These are phyloP conservation scores for Pycnomerus fuliginosus DNA, from an alignment of 2,888 invertebrate genomes.

Conservation along the genomic window DNA sequence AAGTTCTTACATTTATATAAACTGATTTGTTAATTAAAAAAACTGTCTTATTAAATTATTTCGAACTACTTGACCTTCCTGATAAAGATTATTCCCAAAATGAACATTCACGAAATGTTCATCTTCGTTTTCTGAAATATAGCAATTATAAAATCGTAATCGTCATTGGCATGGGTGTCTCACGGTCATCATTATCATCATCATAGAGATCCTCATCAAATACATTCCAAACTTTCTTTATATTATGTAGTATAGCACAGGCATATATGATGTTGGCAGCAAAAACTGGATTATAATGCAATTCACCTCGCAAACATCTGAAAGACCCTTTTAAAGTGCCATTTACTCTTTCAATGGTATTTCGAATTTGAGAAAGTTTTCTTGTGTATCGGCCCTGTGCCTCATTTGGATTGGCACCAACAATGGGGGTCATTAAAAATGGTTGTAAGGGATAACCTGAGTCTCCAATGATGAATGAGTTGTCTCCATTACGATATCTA, in stretches of 20 bases:
- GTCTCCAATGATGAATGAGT: constrained; percentile 1
- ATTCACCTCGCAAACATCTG: not conserved
- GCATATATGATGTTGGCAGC: not conserved
- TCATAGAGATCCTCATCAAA: no score
- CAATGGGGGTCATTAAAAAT: constrained; percentile 1
- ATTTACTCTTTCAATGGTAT: not conserved
- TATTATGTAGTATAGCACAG: not conserved
- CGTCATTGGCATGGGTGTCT: no score
- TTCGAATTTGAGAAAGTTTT: not conserved
- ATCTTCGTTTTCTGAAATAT: no score
- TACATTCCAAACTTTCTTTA: not conserved
- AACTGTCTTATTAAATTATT: no score
- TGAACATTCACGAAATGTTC: no score
- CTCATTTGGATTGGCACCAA: not conserved
- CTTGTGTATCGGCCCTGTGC: constrained; percentile 1
- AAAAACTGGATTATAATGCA: not conserved
- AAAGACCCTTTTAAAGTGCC: not conserved
- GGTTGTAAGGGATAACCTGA: constrained; percentile 4
- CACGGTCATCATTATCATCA: no score
- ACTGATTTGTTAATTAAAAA: no score
- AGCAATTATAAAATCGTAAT: no score
- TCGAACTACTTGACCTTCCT: no score
- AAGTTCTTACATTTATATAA: no score
- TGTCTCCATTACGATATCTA: not conserved
- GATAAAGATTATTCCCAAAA: no score